Conservation (phyloP, 2,113 vertebrate species). For the Hyla sarda region DNA sequence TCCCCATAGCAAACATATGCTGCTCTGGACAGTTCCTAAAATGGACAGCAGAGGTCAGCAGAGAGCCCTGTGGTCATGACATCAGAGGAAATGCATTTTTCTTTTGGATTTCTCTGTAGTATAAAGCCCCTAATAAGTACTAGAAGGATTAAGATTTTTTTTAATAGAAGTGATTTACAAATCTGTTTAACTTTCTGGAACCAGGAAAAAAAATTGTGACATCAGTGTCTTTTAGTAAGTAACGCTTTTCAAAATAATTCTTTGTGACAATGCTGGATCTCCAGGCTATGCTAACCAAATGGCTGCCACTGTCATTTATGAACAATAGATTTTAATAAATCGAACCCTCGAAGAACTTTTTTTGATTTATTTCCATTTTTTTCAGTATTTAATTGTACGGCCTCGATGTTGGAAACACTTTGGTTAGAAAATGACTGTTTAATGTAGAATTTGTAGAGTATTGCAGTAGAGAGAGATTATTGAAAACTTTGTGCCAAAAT, state of each 20-base stretch:
- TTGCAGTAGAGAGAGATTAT: not conserved
- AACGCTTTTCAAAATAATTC: not conserved
- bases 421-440: not conserved
- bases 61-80: too few relatives aligned
- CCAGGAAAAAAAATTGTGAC: not conserved
- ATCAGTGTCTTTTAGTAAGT: not conserved
- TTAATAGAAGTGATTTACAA: too few relatives aligned
- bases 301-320: not conserved
- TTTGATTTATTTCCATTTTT: too few relatives aligned
- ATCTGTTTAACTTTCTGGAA: too few relatives aligned
- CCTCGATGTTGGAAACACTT: not conserved
- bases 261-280: not conserved
- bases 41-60: too few relatives aligned
- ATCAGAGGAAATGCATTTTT: too few relatives aligned
- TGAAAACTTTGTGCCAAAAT: constrained; percentile 3
- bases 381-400: not conserved
- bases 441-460: not conserved
- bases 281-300: not conserved
- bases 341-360: too few relatives aligned
- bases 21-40: too few relatives aligned
- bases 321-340: not conserved
- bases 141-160: too few relatives aligned
- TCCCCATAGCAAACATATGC: too few relatives aligned
- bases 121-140: too few relatives aligned
- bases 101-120: too few relatives aligned